A percentile compares a stretch with the other conserved stretches of the same genome.
phyloP scores from a whole-genome alignment of 2,113 vertebrate genomes.

The Thymallus thymallus region DNA sequence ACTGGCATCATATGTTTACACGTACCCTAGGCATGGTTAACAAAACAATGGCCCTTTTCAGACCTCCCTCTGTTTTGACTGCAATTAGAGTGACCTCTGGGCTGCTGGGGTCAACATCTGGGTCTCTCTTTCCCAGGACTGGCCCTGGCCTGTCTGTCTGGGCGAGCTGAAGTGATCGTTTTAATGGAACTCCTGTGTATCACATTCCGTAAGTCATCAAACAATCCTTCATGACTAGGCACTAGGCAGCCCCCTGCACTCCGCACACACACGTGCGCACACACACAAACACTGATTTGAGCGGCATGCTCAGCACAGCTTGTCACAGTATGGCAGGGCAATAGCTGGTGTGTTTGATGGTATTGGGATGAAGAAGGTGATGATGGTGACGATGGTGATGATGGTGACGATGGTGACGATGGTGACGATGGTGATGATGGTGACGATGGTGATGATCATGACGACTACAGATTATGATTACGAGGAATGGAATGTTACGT shows the following conservation, averaged over 20 bases:
- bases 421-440: not conserved
- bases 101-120: conserved; percentile 46
- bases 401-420: too few species aligned
- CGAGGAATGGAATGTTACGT: not conserved
- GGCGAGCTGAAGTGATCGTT: conserved; percentile 37
- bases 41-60: conserved; percentile 47
- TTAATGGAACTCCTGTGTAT: conserved; percentile 40
- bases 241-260: not conserved
- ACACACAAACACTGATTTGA: too few species aligned
- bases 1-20: conserved; percentile 8
- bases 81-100: conserved; percentile 45
- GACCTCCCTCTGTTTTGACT: conserved; percentile 36
- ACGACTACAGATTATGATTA: not conserved
- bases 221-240: conserved; percentile 3
- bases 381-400: too few species aligned
- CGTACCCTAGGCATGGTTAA: not conserved
- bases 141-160: conserved; percentile 22
- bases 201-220: conserved; percentile 34
- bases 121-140: not conserved
- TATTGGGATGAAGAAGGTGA: too few species aligned
- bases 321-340: too few species aligned
- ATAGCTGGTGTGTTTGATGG: too few species aligned
- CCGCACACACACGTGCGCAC: too few species aligned
- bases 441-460: too few species aligned
- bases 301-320: not conserved